Percentiles rank a stretch among this genome's conserved stretches.
Evolutionary conservation across 2,888 invertebrate genomes (phyloP).

Genomic region (Timema podura): DNA sequence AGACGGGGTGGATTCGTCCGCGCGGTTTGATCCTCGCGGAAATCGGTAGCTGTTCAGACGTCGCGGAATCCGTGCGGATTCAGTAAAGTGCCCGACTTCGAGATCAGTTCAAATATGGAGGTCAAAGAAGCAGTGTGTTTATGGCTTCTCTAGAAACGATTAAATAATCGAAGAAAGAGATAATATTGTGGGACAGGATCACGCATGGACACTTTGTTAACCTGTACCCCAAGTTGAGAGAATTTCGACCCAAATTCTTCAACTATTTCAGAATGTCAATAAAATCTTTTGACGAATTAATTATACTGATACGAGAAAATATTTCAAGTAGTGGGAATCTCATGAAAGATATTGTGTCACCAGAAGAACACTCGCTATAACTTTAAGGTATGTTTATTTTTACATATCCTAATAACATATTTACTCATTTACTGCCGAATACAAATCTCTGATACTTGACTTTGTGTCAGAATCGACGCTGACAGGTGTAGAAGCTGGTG

Average conservation of each 20-base stretch:
- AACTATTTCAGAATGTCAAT: slow-evolving; percentile 7
- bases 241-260: neutral
- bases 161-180: neutral
- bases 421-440: too few species aligned
- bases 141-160: neutral
- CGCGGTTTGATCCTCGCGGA: neutral
- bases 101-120: neutral
- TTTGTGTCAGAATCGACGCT: too few species aligned
- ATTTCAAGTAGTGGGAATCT: neutral
- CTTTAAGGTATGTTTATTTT: neutral
- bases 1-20: neutral
- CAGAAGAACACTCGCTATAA: neutral
- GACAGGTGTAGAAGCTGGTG: too few species aligned
- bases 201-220: neutral
- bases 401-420: neutral
- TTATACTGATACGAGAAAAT: neutral
- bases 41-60: neutral
- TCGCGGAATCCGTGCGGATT: neutral
- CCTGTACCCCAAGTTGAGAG: neutral
- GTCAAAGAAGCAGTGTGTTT: neutral
- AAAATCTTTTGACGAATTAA: slow-evolving; percentile 3
- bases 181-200: neutral
- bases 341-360: neutral
- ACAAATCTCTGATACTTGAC: too few species aligned
- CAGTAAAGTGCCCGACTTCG: neutral